Percentiles rank a stretch among this genome's conserved stretches.
Conservation (phyloP, 2,797 vertebrate species). For the Morus bassanus region DNA sequence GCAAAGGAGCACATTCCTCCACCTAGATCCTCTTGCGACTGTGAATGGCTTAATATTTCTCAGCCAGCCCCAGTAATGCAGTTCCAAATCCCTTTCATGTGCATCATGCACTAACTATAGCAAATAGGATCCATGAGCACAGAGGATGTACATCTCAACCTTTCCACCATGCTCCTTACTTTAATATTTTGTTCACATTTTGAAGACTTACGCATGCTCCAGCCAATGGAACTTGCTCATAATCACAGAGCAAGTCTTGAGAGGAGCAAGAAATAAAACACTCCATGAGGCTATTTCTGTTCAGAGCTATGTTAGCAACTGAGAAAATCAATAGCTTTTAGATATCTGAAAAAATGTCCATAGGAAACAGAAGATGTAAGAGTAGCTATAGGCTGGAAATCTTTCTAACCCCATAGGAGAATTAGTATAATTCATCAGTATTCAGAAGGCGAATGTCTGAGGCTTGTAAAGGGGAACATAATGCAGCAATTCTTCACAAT, state of each 20-base stretch:
- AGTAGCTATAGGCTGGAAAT: neutral
- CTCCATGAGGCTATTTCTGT: neutral
- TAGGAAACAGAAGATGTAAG: neutral
- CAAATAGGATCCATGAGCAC: neutral
- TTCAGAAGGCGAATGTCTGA: neutral
- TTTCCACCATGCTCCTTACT: neutral
- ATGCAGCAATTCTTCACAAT: neutral
- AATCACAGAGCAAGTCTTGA: neutral
- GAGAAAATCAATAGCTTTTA: neutral
- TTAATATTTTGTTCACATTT: neutral
- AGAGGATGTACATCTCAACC: neutral
- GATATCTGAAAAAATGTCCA: neutral
- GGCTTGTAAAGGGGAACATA: neutral
- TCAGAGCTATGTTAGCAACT: neutral
- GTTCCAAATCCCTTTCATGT: neutral
- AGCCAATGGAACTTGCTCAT: neutral
- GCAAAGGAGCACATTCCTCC: neutral
- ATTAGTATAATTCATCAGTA: neutral
- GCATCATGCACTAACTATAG: neutral
- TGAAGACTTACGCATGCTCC: neutral
- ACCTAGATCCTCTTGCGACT: neutral
- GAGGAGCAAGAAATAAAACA: neutral
- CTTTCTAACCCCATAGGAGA: neutral
- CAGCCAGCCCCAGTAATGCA: accelerated
- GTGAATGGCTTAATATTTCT: neutral